These are phyloP conservation scores for Lycaena phlaeas DNA, from an alignment of 2,888 invertebrate genomes.

Conservation along the genomic window DNA sequence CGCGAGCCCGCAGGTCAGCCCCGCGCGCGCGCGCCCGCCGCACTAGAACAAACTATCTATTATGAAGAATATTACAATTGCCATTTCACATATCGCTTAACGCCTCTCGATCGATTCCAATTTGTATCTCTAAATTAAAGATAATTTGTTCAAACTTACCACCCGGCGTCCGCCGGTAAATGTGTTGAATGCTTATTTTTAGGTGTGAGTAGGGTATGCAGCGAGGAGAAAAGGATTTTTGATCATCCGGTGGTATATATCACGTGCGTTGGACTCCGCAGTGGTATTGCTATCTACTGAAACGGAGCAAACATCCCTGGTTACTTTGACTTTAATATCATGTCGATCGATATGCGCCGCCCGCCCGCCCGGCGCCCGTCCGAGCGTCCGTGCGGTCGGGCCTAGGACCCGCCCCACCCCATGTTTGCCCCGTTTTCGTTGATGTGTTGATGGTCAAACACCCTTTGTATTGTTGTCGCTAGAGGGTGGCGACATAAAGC, in stretches of 20 bases:
- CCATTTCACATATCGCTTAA: conserved; percentile 26
- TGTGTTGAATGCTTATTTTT: conserved; percentile 67
- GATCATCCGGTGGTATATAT: conserved; percentile 72
- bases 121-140: conserved; percentile 39
- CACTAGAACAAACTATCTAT: conserved; percentile 68
- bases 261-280: conserved; percentile 45
- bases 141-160: conserved; percentile 70
- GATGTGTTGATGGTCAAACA: conserved; percentile 81
- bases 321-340: not conserved
- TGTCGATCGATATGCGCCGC: not conserved
- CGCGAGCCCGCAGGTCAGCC: conserved; percentile 83
- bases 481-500: conserved; percentile 76
- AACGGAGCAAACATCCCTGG: conserved; percentile 65
- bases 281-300: conserved; percentile 56
- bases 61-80: conserved; percentile 14
- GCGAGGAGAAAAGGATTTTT: conserved; percentile 78
- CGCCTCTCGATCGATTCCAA: conserved; percentile 29
- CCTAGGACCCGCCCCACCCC: conserved; percentile 19
- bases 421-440: conserved; percentile 69
- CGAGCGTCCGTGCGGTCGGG: conserved; percentile 22
- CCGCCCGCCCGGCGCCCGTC: not conserved
- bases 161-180: conserved; percentile 40
- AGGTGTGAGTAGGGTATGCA: conserved; percentile 61
- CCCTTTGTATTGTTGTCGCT: conserved; percentile 77
- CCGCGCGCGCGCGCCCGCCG: not conserved